Evolutionary conservation across 2,113 vertebrate genomes (phyloP).

Genomic region (Erythrocercus mccallii): DNA sequence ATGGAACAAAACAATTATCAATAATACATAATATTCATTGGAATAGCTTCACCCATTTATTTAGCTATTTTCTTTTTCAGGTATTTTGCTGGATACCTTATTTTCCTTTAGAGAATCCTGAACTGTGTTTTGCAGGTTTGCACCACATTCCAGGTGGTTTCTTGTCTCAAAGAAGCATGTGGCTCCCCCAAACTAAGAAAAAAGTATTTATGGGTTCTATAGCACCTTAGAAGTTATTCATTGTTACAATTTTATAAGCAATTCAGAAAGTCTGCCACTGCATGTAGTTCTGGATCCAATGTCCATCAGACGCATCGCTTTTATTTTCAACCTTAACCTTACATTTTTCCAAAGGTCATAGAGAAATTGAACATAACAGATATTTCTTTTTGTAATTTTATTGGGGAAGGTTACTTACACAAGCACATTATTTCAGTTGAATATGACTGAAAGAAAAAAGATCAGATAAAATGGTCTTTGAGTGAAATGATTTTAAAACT

Average conservation of each 20-base stretch:
- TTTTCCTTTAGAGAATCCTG: neutral
- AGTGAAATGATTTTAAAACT: neutral
- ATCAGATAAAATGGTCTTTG: neutral
- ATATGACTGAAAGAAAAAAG: neutral
- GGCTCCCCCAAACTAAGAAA: neutral
- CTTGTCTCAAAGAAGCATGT: neutral
- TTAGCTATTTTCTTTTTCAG: neutral
- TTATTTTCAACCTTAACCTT: neutral
- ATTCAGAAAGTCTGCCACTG: neutral
- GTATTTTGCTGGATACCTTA: neutral
- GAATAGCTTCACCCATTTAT: neutral
- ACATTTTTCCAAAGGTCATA: neutral
- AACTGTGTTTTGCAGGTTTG: neutral
- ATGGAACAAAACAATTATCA: neutral
- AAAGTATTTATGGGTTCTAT: neutral
- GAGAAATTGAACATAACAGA: neutral
- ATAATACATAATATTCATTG: neutral
- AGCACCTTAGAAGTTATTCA: neutral
- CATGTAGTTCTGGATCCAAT: neutral
- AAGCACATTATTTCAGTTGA: neutral
- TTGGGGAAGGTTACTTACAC: neutral
- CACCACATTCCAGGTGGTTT: neutral
- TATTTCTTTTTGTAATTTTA: neutral
- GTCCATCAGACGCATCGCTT: neutral
- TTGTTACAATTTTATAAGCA: neutral